Base-by-base conservation (phyloP, 1,140 invertebrate genomes). In the Gerris buenoi region DNA sequence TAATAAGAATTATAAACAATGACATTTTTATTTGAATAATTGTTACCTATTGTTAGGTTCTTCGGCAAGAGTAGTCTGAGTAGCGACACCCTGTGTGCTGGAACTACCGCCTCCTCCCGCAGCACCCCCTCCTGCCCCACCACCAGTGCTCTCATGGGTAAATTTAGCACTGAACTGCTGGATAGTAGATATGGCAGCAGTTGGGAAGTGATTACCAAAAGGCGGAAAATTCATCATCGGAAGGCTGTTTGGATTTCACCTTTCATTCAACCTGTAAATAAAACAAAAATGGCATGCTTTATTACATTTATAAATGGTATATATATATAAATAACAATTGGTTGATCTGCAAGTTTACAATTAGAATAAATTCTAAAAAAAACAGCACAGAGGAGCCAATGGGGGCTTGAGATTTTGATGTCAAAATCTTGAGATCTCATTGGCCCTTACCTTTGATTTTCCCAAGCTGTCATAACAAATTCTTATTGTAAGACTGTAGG, bases 171-270 rank as follows among this genome's bases (percentile, higher is more conserved):
- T 81, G 68, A 86, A 86, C 70, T 87, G 86, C 65, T 85, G 84
- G 65, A 84, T 81, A 15, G 68, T 59, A 15, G 70, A 69, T 23
- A 74, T 69, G 14, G 71, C 70, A 29, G 69, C 65, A n/a, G 68
- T 80, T 15, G 85, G 81, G 65, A 83, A 83, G 46, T 83, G 84
- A 33, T 82, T 81, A 25, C 82, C 80, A 72, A 87, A 87, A n/a
- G 85, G 85, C 57, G 84, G 82, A 71, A 87, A 88, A 79, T 87
- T 88, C 86, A 88, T 88, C 64, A 76, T 80, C 23, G 58, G 18
- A 46, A 46, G 33, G 33, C 33, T 46, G 5, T 46, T 46, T 10
- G 18, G n/a, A n/a, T n/a, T 18, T 46, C 18, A 18, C 18, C 33
- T 10, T 46, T 46, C 33, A 46, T 18, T 46, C 33, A 18, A 46